Conservation (phyloP, 2,888 invertebrate species). For the Osedax fenrisi region DNA sequence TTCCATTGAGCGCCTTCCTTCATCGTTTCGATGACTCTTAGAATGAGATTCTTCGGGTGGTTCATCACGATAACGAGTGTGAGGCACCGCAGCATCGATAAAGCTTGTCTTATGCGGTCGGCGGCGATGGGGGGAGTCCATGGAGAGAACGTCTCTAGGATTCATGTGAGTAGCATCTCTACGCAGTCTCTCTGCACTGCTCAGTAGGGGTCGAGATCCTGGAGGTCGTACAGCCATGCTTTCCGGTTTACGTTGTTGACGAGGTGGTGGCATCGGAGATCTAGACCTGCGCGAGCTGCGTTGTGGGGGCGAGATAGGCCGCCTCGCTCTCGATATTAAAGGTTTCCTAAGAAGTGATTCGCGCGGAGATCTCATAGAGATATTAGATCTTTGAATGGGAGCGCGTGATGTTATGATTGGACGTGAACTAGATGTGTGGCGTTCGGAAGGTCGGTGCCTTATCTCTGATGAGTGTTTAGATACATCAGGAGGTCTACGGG, state of each 20-base stretch:
- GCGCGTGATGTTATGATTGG: no score
- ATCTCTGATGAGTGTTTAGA: no score
- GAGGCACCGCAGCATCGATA: neutral
- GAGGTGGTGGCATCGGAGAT: neutral
- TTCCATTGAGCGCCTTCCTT: no score
- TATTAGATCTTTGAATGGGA: neutral
- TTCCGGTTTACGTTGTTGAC: neutral
- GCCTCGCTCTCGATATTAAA: no score
- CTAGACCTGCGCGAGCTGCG: neutral
- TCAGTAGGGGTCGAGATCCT: neutral
- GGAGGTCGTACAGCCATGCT: neutral
- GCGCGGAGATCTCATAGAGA: neutral
- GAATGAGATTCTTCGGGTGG: no score
- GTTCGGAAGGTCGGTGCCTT: neutral
- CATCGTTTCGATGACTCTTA: no score
- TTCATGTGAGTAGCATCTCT: neutral
- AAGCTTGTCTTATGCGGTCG: neutral
- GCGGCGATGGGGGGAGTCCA: neutral
- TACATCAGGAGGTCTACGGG: neutral
- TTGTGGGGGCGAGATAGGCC: no score
- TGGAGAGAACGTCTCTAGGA: neutral
- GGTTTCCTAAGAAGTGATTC: no score
- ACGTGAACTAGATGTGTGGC: neutral
- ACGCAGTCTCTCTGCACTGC: neutral
- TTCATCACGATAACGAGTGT: no score